These are phyloP conservation scores for Liposcelis brunnea DNA, from an alignment of 2,888 invertebrate genomes.

Conservation along the genomic window DNA sequence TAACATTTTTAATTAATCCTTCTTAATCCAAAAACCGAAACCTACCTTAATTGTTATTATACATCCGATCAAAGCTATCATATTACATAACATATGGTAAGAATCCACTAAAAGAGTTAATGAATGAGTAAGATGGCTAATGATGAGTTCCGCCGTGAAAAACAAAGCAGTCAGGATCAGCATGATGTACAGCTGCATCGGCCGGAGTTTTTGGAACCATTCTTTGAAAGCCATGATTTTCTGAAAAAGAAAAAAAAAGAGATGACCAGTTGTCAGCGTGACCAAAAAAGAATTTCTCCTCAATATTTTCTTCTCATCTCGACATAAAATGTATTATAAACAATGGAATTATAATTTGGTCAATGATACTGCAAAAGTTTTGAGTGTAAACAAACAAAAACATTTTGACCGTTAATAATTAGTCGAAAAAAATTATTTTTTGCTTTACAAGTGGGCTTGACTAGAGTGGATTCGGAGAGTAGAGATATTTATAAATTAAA, in stretches of 20 bases:
- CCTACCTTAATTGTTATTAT: conserved; percentile 63
- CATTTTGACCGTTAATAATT: too few relatives aligned
- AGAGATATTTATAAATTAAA: too few relatives aligned
- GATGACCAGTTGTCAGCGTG: conserved; percentile 24
- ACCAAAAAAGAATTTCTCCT: background rate
- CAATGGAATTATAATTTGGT: too few relatives aligned
- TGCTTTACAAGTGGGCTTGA: too few relatives aligned
- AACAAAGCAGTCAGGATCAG: conserved; percentile 53
- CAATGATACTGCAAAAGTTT: too few relatives aligned
- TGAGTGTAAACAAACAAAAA: too few relatives aligned
- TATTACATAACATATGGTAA: conserved; percentile 87
- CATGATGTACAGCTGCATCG: conserved; percentile 55
- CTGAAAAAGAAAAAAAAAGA: conserved; percentile 17
- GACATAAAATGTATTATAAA: too few relatives aligned
- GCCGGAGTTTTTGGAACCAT: conserved; percentile 54
- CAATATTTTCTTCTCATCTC: conserved; percentile 2
- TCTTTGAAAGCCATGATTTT: conserved; percentile 55
- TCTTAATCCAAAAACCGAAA: too few relatives aligned
- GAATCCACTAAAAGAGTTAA: conserved; percentile 81
- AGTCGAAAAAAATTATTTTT: too few relatives aligned
- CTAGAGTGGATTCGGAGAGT: too few relatives aligned
- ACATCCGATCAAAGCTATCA: conserved; percentile 67
- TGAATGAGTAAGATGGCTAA: conserved; percentile 80
- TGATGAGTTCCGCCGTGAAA: conserved; percentile 66
- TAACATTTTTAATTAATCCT: too few relatives aligned